These are phyloP conservation scores for Oxytorus armatus DNA, from an alignment of 2,888 invertebrate genomes.

Conservation along the genomic window DNA sequence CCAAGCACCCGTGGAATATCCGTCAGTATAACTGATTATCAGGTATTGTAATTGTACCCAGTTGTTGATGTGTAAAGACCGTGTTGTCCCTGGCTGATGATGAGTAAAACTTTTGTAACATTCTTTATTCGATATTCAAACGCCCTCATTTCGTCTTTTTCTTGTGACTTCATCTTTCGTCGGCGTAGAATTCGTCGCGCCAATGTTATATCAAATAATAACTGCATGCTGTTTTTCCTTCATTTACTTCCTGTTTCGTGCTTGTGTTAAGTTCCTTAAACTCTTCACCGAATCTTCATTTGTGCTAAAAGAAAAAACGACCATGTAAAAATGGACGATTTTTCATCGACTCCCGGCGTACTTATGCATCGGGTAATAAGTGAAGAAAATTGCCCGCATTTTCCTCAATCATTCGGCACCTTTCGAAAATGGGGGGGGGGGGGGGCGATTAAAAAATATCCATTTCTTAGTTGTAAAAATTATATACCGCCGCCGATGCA, in stretches of 20 bases:
- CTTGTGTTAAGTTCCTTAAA: neutral
- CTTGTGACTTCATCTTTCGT: constrained; percentile 1
- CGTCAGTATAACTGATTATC: constrained; percentile 47
- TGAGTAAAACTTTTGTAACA: constrained; percentile 27
- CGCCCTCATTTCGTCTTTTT: constrained; percentile 34
- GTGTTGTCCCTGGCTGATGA: constrained; percentile 32
- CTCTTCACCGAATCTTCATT: constrained; percentile 8
- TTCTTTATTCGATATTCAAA: constrained; percentile 42
- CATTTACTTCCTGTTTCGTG: neutral
- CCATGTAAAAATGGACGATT: constrained; percentile 20
- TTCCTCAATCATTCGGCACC: constrained; percentile 1
- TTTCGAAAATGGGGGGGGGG: neutral
- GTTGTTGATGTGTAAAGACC: constrained; percentile 51
- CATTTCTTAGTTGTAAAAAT: constrained; percentile 10
- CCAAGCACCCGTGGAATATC: constrained; percentile 55
- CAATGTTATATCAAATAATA: neutral
- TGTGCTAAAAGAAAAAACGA: constrained; percentile 9
- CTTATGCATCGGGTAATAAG: constrained; percentile 8
- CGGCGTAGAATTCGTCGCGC: constrained; percentile 31
- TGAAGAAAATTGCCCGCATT: constrained; percentile 58
- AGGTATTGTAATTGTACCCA: constrained; percentile 54
- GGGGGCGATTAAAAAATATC: constrained; percentile 40
- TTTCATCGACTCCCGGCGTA: neutral
- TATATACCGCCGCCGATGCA: neutral
- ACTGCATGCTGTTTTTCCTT: neutral